Evolutionary conservation across 2,888 invertebrate genomes (phyloP).

Genomic region (Macrophya annulata): DNA sequence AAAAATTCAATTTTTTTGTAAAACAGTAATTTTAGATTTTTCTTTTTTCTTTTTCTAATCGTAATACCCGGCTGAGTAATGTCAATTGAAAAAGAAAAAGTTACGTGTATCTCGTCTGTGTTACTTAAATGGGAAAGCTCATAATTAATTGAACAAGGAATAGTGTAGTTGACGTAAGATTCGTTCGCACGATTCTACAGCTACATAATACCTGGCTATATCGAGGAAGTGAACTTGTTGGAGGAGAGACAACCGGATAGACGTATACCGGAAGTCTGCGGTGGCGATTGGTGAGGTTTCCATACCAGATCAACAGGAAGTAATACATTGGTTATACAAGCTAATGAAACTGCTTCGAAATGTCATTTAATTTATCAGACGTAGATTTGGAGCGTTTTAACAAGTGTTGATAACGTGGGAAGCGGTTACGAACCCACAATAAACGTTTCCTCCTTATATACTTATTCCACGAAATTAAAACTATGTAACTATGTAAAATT

Average conservation of each 20-base stretch:
- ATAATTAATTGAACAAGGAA: not conserved
- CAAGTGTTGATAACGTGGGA: not conserved
- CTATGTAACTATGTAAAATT: not conserved
- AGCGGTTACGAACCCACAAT: not conserved
- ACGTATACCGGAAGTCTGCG: conserved; percentile 38
- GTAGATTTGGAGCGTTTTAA: not conserved
- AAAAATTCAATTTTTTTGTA: not conserved
- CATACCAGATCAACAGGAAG: conserved; percentile 27
- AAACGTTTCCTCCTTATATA: not conserved
- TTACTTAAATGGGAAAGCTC: no score
- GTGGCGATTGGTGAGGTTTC: conserved; percentile 33
- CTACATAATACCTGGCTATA: not conserved
- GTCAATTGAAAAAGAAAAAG: not conserved
- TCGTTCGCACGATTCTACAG: conserved; percentile 2
- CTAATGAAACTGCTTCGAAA: conserved; percentile 30
- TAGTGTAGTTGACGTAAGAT: conserved; percentile 6
- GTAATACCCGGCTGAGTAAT: not conserved
- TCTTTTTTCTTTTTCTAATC: no score
- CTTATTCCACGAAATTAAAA: not conserved
- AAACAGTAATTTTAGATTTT: not conserved
- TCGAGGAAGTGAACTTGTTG: conserved; percentile 36
- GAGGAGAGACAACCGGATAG: conserved; percentile 18
- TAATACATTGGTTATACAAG: conserved; percentile 17
- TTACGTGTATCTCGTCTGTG: not conserved
- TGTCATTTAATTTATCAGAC: not conserved